These are phyloP conservation scores for Amphilophus citrinellus DNA, from an alignment of 2,113 vertebrate species.

Conservation along the genomic window DNA sequence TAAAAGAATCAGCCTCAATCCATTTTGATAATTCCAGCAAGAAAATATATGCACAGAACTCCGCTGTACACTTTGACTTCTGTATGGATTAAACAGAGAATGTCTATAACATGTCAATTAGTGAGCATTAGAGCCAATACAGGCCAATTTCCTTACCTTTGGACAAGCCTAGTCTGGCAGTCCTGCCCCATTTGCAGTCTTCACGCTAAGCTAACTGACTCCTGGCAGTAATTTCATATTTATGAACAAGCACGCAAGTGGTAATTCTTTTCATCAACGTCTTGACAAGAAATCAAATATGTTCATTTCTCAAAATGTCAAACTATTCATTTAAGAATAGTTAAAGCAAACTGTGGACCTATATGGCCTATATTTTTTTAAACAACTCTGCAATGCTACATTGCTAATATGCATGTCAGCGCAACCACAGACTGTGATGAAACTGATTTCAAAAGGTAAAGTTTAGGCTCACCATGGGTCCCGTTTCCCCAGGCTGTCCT, in stretches of 20 bases:
- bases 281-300: background rate
- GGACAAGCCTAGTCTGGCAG: background rate
- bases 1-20: background rate
- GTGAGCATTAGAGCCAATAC: background rate
- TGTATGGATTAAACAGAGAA: background rate
- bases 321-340: background rate
- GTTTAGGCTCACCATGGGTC: slow-evolving; percentile 83
- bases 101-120: slow-evolving; percentile 6
- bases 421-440: background rate
- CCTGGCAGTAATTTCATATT: background rate
- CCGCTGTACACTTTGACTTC: background rate
- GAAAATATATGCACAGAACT: background rate
- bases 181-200: background rate
- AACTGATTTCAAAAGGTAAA: background rate
- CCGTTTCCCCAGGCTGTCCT: slow-evolving; percentile 90
- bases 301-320: slow-evolving; percentile 1
- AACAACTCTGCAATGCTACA: background rate
- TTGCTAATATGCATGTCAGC: background rate
- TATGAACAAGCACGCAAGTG: background rate
- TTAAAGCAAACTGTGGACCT: background rate
- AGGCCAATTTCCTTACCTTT: slow-evolving; percentile 8
- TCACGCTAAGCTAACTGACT: slow-evolving; percentile 5
- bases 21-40: slow-evolving; percentile 7
- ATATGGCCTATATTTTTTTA: background rate
- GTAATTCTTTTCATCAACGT: background rate